Conservation (phyloP, 2,113 vertebrate genomes). For the Calonectris borealis region DNA sequence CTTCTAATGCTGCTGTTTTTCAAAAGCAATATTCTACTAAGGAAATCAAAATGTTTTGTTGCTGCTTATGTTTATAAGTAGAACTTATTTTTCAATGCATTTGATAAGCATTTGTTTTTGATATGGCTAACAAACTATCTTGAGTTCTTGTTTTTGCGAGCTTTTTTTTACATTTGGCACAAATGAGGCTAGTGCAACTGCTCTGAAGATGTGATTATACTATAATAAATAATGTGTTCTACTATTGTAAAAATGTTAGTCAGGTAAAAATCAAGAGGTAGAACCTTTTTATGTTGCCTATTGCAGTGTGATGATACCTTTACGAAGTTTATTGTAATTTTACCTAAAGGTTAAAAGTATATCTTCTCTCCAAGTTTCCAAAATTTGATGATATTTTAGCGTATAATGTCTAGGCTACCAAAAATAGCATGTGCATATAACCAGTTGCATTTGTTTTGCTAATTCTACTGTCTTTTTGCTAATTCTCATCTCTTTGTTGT, state of each 20-base stretch:
- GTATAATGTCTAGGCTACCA: neutral
- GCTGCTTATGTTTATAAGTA: neutral
- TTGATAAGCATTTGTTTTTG: neutral
- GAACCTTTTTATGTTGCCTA: neutral
- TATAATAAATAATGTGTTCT: neutral
- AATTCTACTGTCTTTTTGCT: neutral
- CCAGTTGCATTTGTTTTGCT: neutral
- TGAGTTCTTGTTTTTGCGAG: neutral
- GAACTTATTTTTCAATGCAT: neutral
- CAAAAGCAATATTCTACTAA: neutral
- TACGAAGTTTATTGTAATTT: neutral
- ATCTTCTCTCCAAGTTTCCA: neutral
- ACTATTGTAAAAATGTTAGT: neutral
- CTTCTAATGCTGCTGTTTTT: neutral
- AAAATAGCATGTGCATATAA: neutral
- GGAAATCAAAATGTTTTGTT: neutral
- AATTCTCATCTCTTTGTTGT: neutral
- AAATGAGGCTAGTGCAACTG: neutral
- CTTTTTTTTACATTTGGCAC: neutral
- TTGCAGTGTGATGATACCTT: neutral
- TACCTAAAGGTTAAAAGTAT: neutral
- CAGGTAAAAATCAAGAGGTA: neutral
- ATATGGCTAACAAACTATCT: neutral
- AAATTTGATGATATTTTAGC: neutral
- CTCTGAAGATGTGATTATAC: neutral